These are phyloP conservation scores for Rhogogaster chlorosoma DNA, from an alignment of 2,888 invertebrate genomes.

Conservation along the genomic window DNA sequence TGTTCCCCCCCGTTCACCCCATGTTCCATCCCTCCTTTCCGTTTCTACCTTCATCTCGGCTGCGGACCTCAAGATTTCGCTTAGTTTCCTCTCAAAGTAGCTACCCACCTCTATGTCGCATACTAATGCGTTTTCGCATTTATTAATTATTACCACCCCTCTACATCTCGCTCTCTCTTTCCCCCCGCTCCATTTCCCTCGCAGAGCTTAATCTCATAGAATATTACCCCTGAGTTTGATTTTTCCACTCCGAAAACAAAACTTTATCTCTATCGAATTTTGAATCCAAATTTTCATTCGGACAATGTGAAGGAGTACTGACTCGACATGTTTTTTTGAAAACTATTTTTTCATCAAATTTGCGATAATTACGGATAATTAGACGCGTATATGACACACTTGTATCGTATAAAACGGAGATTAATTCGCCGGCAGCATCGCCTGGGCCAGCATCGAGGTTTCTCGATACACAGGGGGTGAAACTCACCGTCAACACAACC, in stretches of 20 bases:
- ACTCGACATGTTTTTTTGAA: not conserved
- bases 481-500: slow-evolving; percentile 39
- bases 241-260: not conserved
- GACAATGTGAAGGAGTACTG: not conserved
- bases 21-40: slow-evolving; percentile 50
- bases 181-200: slow-evolving; percentile 2
- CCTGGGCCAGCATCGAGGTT: slow-evolving; percentile 77
- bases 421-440: slow-evolving; percentile 71
- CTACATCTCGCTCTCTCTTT: not conserved
- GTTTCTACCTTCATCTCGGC: slow-evolving; percentile 11
- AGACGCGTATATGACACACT: not conserved
- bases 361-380: too few relatives aligned
- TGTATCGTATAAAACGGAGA: not conserved
- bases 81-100: slow-evolving; percentile 46
- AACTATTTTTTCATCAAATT: not conserved
- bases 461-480: slow-evolving; percentile 72
- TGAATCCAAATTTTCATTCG: not conserved
- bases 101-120: slow-evolving; percentile 60
- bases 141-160: slow-evolving; percentile 68
- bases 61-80: slow-evolving; percentile 38
- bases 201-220: slow-evolving; percentile 2
- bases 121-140: slow-evolving; percentile 73
- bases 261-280: not conserved
- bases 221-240: not conserved
- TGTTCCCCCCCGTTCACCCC: slow-evolving; percentile 54